A percentile compares a stretch with the other conserved stretches of the same genome.
Conservation (phyloP, 2,113 vertebrate species). For the pig (Sus scrofa) region T2T-Sscrofa CM001155.3:6210001-6210500, state of each 20-base stretch:
- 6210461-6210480: background rate
- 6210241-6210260: background rate
- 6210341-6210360: accelerated
- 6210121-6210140: accelerated
- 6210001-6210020: background rate
- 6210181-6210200: too few species aligned
- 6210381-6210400: background rate
- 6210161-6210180: background rate
- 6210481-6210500: background rate
- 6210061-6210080: background rate
- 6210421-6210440: background rate
- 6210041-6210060: background rate
- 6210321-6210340: background rate
- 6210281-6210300: background rate
- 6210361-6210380: background rate
- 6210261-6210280: background rate
- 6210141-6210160: accelerated
- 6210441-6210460: accelerated
- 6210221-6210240: background rate
- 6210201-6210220: background rate
- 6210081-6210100: accelerated
- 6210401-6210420: background rate
- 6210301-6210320: too few species aligned
- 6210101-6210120: accelerated
- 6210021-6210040: background rate